Conservation (phyloP, 2,888 invertebrate species). For the Mimas tiliae region DNA sequence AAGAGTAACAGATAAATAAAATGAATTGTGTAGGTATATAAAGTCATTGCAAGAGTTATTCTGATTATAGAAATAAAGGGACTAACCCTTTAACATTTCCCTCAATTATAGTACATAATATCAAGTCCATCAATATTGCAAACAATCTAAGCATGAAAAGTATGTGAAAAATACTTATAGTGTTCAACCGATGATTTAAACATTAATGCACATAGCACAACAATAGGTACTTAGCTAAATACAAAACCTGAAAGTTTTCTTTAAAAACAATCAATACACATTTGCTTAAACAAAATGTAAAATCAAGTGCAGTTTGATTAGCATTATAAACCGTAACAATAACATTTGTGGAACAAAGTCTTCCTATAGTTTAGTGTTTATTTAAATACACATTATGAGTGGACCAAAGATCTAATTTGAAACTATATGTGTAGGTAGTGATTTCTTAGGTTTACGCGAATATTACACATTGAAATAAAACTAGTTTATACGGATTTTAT, state of each 20-base stretch:
- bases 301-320: conserved; percentile 75
- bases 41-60: no score
- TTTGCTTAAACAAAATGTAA: conserved; percentile 26
- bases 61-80: not conserved
- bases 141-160: not conserved
- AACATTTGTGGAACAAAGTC: not conserved
- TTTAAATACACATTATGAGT: not conserved
- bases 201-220: conserved; percentile 8
- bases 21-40: no score
- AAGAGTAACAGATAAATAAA: no score
- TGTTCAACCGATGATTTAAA: conserved; percentile 11
- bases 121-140: not conserved
- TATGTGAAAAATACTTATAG: not conserved
- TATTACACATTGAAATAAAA: no score
- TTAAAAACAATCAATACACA: not conserved
- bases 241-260: not conserved
- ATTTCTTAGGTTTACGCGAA: no score
- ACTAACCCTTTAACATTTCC: not conserved
- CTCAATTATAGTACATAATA: not conserved
- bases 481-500: no score
- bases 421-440: no score
- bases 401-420: no score
- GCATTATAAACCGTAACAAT: conserved; percentile 26
- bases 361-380: not conserved
- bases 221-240: not conserved